These are phyloP conservation scores for Eriocheir sinensis DNA, from an alignment of 1,140 invertebrate species.

Conservation along the genomic window DNA sequence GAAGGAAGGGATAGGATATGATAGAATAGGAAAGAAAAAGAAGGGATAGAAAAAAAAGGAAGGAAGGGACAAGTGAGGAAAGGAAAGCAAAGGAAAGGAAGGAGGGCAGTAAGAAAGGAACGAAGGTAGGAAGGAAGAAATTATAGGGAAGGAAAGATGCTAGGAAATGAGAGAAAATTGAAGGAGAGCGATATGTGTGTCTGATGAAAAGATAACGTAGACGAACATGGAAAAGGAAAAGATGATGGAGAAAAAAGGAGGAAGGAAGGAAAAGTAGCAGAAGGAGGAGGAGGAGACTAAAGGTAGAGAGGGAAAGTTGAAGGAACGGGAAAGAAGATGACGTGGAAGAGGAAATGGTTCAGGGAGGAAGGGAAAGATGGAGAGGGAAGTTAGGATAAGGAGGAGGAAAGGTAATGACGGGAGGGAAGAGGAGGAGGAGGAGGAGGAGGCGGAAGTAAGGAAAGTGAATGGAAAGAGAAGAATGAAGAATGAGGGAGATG, in stretches of 20 bases:
- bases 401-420: neutral
- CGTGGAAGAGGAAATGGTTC: neutral
- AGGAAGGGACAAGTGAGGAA: no score
- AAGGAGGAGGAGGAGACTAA: no score
- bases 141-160: no score
- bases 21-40: no score
- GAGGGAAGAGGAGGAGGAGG: neutral
- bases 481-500: neutral
- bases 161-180: no score
- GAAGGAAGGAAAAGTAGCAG: no score
- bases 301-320: neutral
- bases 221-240: neutral
- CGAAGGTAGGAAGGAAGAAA: no score
- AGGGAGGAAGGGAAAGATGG: slow-evolving; percentile 35
- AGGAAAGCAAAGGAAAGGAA: no score
- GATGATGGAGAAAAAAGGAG: neutral
- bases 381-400: neutral
- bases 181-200: no score
- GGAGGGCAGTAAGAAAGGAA: no score
- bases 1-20: neutral
- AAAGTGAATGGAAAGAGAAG: neutral
- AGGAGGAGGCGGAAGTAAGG: neutral
- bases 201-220: neutral
- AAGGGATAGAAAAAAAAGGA: neutral
- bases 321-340: slow-evolving; percentile 36